Percentiles rank a stretch among this genome's conserved stretches.
Conservation (phyloP, 1,140 invertebrate genomes). For the Acromyrmex heyeri region DNA sequence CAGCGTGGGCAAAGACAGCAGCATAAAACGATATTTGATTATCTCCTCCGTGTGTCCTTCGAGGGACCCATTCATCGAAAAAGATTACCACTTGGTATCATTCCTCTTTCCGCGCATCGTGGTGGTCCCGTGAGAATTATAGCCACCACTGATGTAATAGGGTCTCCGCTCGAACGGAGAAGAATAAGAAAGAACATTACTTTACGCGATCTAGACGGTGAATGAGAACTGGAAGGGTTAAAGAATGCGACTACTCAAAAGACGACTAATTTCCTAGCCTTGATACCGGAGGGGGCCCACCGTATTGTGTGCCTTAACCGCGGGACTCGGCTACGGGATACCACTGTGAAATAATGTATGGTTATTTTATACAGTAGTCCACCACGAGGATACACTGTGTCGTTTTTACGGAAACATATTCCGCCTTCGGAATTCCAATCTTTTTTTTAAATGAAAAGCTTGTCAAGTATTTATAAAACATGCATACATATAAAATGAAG, state of each 20-base stretch:
- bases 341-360: slow-evolving; percentile 69
- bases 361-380: slow-evolving; percentile 77
- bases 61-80: slow-evolving; percentile 58
- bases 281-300: slow-evolving; percentile 6
- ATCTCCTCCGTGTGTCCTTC: slow-evolving; percentile 33
- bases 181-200: neutral
- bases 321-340: slow-evolving; percentile 66
- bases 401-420: slow-evolving; percentile 24
- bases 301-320: slow-evolving; percentile 69
- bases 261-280: slow-evolving; percentile 69
- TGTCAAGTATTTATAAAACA: slow-evolving; percentile 2
- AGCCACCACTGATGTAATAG: slow-evolving; percentile 79
- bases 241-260: slow-evolving; percentile 68
- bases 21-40: slow-evolving; percentile 67
- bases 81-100: slow-evolving; percentile 67
- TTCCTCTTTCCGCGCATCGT: slow-evolving; percentile 59
- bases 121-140: slow-evolving; percentile 81
- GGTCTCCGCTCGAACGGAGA: neutral
- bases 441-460: neutral
- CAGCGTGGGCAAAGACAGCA: slow-evolving; percentile 66
- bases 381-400: slow-evolving; percentile 10
- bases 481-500: neutral
- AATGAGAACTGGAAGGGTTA: slow-evolving; percentile 26
- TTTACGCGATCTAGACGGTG: slow-evolving; percentile 24
- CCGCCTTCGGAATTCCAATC: neutral